Evolutionary conservation across 37 sponge, comb jelly and placozoan species (phyloP), one percentile per base, ranked within the genome.

Genomic region (Amphimedon queenslandica): DNA sequence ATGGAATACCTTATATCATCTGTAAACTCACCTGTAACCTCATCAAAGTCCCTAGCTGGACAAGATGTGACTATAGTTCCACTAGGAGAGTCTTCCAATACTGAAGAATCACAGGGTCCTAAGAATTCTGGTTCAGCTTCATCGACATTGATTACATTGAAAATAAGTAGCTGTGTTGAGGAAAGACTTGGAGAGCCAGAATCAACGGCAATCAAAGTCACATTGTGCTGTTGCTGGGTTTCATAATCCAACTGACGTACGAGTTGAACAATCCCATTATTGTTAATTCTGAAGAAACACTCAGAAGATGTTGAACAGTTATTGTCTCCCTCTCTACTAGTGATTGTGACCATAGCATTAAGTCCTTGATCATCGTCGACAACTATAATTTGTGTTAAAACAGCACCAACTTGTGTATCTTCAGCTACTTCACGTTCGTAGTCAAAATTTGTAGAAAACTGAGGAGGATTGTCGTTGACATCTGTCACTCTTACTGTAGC

Each of bases 71-170:
- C 51, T 0, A 63, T 58, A 57, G 16, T 32, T 6, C 58, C 69
- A 25, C 39, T 47, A 1, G 53, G 2, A 28, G 40, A 34, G 5
- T 37, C 42, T 40, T 85, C 79, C 8, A 30, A 28, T 2, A 85
- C 31, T 21, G 2, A 24, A 10, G 55, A 28, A 27, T 33, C 31
- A 57, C 82, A 81, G 8, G 55, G 56, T 5, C 60, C 68, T 25
- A 57, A 8, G 57, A 88, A 88, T 0, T 36, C 33, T 6, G 83
- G 88, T 23, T 90, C 69, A 31, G 58, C 27, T 51, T 86, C 88
- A 42, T 83, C 73, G 23, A 84, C 80, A 37, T 92, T 82, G 1
- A 21, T 16, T n/a, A 92, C 80, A 55, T 66, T 60, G 8, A 92
- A 39, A 0, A 42, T 71, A 31, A 86, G 71, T 0, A 29, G 10